Evolutionary conservation across 2,888 invertebrate species (phyloP).

Genomic region (Beris morrisii): DNA sequence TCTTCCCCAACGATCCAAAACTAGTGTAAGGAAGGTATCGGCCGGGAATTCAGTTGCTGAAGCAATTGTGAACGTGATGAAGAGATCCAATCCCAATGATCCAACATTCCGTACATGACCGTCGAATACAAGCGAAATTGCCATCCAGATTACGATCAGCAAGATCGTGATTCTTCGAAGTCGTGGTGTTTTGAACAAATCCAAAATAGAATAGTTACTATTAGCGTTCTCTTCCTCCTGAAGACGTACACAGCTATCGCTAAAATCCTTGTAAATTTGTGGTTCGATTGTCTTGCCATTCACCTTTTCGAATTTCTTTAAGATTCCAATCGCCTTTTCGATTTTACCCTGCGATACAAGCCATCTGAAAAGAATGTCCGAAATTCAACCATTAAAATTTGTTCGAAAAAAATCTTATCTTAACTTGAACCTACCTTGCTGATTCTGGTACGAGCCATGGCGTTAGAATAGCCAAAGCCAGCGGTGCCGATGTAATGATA

Average conservation of each 20-base stretch:
- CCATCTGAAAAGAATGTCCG: constrained; percentile 63
- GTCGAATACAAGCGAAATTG: constrained; percentile 84
- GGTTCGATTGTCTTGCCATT: constrained; percentile 76
- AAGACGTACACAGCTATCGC: constrained; percentile 65
- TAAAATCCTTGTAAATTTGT: constrained; percentile 71
- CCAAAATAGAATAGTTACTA: constrained; percentile 74
- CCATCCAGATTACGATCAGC: constrained; percentile 84
- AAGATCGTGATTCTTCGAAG: constrained; percentile 75
- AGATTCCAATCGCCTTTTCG: constrained; percentile 74
- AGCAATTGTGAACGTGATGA: constrained; percentile 82
- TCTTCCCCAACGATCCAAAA: constrained; percentile 74
- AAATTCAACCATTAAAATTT: constrained; percentile 17
- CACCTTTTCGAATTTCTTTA: constrained; percentile 77
- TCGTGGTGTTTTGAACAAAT: constrained; percentile 77
- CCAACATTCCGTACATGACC: constrained; percentile 88
- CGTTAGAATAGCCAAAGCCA: constrained; percentile 69
- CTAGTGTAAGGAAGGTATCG: constrained; percentile 76
- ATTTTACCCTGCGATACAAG: constrained; percentile 82
- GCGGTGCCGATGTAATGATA: constrained; percentile 77
- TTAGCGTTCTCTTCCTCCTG: constrained; percentile 72
- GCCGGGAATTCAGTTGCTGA: constrained; percentile 83
- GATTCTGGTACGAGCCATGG: constrained; percentile 83
- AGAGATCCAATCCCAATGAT: constrained; percentile 79
- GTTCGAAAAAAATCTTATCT: not conserved
- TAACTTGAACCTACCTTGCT: constrained; percentile 63